Base-by-base conservation (phyloP, 2,888 invertebrate species). In the Cerceris ruficornis region DNA sequence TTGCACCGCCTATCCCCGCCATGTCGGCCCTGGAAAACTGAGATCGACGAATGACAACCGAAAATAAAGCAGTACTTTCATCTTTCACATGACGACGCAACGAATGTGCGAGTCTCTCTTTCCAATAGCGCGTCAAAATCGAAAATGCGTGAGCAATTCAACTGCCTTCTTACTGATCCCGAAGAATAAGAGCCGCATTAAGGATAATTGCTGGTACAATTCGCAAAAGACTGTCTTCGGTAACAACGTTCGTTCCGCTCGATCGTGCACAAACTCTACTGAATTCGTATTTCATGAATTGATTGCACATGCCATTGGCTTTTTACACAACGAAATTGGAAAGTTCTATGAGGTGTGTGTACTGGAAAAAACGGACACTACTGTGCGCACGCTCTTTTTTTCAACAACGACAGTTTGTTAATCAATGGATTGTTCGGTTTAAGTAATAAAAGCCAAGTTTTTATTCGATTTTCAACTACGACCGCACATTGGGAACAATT, bases 201-300 rank as follows among this genome's bases (percentile, higher is more conserved):
- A 86, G 83, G 80, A 78, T 87, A 87, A 87, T 86, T 86, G 83
- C 81, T 69, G 64, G 75, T 75, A 75, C 80, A 77, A 55, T 62
- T 59, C 69, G 43, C 61, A 57, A 69, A 69, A 74, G 69, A 55
- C 57, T 69, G 39, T 62, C 43, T 28, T 58, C 57, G 54, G 46
- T 57, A 74, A 73, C 69, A 74, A 74, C 74, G 74, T 43, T 74
- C 50, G 62, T 74, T 69, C 62, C 69, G 70, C 62, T 69, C 58
- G 74, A 70, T 54, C 71, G 60, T 66, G 75, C 71, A 71, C 71
- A 75, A 75, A 70, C 70, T 46, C 59, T 59, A 59, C 70, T 55
- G 65, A 75, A 71, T 75, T 71, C 65, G 75, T 65, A 75, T 61
- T 13, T 4, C 46, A 8, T 15, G 49, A 66, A 71, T 60, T 58